Evolutionary conservation across 2,113 vertebrate species (phyloP).

Genomic region (Ctenomys sociabilis): DNA sequence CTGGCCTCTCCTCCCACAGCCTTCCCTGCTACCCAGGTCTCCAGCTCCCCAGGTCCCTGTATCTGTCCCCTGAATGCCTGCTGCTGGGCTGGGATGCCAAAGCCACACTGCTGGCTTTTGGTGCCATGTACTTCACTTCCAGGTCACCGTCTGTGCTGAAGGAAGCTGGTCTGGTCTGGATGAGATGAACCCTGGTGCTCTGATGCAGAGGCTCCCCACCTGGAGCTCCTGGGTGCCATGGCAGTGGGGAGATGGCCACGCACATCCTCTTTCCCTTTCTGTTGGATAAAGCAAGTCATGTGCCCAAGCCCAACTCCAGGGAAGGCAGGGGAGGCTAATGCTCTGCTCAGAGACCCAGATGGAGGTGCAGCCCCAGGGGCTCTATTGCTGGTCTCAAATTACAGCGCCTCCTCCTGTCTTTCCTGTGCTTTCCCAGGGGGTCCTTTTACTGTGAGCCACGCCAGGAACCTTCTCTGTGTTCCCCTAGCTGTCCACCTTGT

Average conservation of each 20-base stretch:
- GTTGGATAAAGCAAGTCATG: background rate
- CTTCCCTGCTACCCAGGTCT: background rate
- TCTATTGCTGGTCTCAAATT: rapidly evolving
- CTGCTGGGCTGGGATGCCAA: background rate
- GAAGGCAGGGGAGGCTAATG: too few relatives aligned
- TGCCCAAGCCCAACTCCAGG: background rate
- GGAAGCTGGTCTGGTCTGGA: background rate
- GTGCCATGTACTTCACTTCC: rapidly evolving
- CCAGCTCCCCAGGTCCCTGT: rapidly evolving
- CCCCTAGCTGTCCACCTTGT: background rate
- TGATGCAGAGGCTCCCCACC: background rate
- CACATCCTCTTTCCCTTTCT: too few relatives aligned
- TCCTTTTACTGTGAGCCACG: background rate
- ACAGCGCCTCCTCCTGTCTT: background rate
- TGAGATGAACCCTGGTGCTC: background rate
- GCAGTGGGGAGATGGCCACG: background rate
- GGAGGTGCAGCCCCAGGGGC: background rate
- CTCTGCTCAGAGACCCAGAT: background rate
- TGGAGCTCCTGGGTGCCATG: too few relatives aligned
- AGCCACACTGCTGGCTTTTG: background rate
- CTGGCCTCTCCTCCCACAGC: rapidly evolving
- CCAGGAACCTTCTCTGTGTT: background rate
- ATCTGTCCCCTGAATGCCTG: background rate
- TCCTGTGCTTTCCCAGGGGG: background rate
- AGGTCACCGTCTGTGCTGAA: rapidly evolving